These are phyloP conservation scores for Rhynchonema sp. DNA, from an alignment of 2,888 invertebrate species.

Conservation along the genomic window DNA sequence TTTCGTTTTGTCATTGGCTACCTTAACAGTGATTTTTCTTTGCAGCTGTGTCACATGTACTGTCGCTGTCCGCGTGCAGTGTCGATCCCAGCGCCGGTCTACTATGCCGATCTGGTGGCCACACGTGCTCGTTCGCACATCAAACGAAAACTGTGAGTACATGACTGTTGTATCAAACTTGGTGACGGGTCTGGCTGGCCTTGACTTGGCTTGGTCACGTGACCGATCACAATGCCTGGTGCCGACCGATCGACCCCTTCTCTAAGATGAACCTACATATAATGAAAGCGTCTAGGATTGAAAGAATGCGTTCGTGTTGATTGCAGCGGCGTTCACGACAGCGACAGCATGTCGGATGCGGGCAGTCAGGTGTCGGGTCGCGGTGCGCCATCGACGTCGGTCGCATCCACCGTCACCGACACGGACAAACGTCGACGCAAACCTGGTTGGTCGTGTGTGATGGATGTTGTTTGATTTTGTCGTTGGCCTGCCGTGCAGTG, in stretches of 20 bases:
- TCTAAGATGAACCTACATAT: background rate
- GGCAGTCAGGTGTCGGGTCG: background rate
- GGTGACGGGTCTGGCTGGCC: background rate
- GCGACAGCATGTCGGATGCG: conserved; percentile 5
- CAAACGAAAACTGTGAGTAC: conserved; percentile 17
- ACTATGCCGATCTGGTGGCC: conserved; percentile 17
- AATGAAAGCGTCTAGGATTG: no score
- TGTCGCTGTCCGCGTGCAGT: conserved; percentile 17
- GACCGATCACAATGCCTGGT: no score
- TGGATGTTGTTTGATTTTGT: no score
- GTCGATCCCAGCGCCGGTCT: conserved; percentile 7
- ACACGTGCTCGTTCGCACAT: conserved; percentile 20
- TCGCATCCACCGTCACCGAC: background rate
- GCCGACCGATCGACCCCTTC: no score
- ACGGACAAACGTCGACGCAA: no score
- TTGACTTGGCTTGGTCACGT: no score
- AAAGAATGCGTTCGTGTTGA: background rate
- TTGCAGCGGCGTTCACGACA: conserved; percentile 10
- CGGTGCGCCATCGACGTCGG: background rate
- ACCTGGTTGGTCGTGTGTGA: no score
- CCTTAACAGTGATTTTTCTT: no score
- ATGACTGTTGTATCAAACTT: background rate
- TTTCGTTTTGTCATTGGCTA: no score
- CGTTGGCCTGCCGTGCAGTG: no score
- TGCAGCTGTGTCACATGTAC: conserved; percentile 22